Percentiles rank a stretch among this genome's conserved stretches.
Conservation (phyloP, 1,140 invertebrate genomes). For the Cydia strobilella region DNA sequence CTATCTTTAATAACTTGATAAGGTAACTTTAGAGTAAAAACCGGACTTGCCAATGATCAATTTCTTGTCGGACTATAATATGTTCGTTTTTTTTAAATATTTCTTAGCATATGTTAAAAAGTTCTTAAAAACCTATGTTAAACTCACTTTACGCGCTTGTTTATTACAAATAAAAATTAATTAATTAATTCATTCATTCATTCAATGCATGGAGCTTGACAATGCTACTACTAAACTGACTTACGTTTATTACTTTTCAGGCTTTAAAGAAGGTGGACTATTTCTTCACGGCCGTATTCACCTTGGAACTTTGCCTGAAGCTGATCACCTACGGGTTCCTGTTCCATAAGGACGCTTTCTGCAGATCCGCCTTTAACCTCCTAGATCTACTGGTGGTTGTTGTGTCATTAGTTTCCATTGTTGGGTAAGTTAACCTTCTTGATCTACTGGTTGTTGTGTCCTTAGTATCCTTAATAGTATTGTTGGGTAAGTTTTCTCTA, state of each 20-base stretch:
- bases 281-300: constrained; percentile 99
- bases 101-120: too few species aligned
- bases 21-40: too few species aligned
- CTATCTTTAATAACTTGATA: too few species aligned
- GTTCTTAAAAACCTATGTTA: too few species aligned
- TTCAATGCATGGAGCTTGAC: too few species aligned
- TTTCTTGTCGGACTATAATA: too few species aligned
- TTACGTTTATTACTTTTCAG: constrained; percentile 78
- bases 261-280: constrained; percentile 97
- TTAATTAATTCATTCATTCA: too few species aligned
- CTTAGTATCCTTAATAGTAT: constrained; percentile 94
- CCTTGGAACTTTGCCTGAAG: constrained; percentile 98
- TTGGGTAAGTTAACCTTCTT: constrained; percentile 92
- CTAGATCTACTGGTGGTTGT: constrained; percentile 96
- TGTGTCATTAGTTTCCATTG: constrained; percentile 95
- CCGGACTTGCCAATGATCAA: too few species aligned
- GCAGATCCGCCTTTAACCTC: constrained; percentile 96
- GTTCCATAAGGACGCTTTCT: constrained; percentile 86
- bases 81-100: too few species aligned
- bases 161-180: too few species aligned
- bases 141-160: too few species aligned
- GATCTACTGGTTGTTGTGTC: constrained; percentile 97
- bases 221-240: too few species aligned
- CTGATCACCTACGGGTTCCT: constrained; percentile 98
- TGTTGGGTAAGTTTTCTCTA: constrained; percentile 83